Conservation (phyloP, 2,797 vertebrate species). For the Monodelphis domestica region DNA sequence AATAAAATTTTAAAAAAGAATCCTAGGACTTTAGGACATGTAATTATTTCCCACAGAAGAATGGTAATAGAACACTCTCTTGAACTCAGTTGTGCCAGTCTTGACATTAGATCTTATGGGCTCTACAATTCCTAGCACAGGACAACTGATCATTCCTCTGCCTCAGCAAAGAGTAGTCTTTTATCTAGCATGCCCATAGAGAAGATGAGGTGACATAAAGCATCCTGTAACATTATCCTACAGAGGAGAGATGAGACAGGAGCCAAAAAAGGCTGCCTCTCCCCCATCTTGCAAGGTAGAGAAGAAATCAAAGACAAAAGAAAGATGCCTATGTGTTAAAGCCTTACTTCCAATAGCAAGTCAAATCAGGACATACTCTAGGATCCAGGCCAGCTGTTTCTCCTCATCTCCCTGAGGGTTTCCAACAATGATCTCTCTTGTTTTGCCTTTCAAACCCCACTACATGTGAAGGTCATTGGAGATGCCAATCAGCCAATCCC, state of each 20-base stretch:
- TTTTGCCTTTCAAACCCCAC: not conserved
- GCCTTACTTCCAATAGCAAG: not conserved
- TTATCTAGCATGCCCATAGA: not conserved
- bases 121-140: not conserved
- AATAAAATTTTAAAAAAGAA: not conserved
- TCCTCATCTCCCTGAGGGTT: not conserved
- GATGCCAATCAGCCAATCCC: not conserved
- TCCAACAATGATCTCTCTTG: not conserved
- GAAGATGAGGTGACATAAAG: not conserved
- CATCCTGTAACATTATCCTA: not conserved
- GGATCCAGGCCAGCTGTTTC: not conserved
- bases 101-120: not conserved
- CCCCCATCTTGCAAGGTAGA: not conserved
- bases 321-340: not conserved
- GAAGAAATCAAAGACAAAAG: not conserved
- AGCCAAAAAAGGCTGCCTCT: not conserved
- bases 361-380: not conserved
- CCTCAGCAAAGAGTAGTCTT: not conserved
- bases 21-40: not conserved
- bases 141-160: not conserved
- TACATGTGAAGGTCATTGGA: not conserved
- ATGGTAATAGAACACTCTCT: not conserved
- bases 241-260: not conserved
- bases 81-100: not conserved
- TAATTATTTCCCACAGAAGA: not conserved